Percentiles rank a stretch among this genome's conserved stretches.
Evolutionary conservation across 2,888 invertebrate genomes (phyloP).

Genomic region (Steromphala cineraria): DNA sequence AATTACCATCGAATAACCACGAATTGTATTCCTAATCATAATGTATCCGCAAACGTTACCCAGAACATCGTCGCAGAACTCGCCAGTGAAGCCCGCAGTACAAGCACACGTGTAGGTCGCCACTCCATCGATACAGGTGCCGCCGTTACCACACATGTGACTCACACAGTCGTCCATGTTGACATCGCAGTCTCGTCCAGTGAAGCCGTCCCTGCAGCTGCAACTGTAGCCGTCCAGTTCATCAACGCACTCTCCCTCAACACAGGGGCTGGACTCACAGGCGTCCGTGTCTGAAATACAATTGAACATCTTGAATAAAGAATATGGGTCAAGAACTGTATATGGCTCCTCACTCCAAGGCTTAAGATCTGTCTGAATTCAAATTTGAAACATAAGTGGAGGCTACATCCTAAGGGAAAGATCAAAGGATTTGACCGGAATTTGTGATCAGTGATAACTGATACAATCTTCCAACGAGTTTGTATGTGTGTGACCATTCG

Average conservation of each 20-base stretch:
- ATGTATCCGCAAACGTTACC: background rate
- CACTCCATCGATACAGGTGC: constrained; percentile 27
- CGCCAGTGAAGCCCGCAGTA: constrained; percentile 18
- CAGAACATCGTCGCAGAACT: constrained; percentile 26
- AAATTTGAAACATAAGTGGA: too few species aligned
- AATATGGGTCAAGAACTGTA: too few species aligned
- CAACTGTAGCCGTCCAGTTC: constrained; percentile 10
- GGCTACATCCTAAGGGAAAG: too few species aligned
- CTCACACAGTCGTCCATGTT: constrained; percentile 35
- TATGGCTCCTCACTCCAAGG: too few species aligned
- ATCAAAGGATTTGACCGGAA: too few species aligned
- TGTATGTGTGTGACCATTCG: too few species aligned
- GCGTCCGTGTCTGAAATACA: constrained; percentile 30
- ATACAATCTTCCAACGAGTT: too few species aligned
- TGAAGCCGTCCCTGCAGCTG: constrained; percentile 23
- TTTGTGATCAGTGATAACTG: too few species aligned
- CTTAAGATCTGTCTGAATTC: too few species aligned
- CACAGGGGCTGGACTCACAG: constrained; percentile 25
- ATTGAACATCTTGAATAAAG: too few species aligned
- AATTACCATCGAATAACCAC: too few species aligned
- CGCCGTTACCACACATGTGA: constrained; percentile 27
- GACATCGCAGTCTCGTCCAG: constrained; percentile 26
- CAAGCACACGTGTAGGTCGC: constrained; percentile 30
- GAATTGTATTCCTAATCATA: too few species aligned
- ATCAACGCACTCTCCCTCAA: constrained; percentile 23